A percentile compares a stretch with the other conserved stretches of the same genome.
Conservation (phyloP, 37 sponge, comb jelly and placozoan species). For the Spongia lamella region DNA sequence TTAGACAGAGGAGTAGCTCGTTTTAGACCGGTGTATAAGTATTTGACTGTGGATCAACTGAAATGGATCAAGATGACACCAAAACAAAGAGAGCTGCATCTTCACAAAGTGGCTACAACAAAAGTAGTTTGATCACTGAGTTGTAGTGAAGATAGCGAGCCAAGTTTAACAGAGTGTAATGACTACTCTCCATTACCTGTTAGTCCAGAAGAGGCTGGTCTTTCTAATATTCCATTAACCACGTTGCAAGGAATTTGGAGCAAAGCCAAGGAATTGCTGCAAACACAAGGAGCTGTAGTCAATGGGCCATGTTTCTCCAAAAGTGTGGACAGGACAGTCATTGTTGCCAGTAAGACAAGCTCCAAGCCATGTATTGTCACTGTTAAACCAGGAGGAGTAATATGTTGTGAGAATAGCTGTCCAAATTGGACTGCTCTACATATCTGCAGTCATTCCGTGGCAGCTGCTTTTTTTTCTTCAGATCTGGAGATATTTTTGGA, state of each 20-base stretch:
- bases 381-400: not conserved
- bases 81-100: no score
- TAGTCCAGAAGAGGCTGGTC: not conserved
- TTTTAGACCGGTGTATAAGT: not conserved
- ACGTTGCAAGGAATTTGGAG: constrained; percentile 3
- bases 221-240: not conserved
- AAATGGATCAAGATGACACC: no score
- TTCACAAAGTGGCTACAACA: no score
- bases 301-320: constrained; percentile 1
- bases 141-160: no score
- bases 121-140: no score
- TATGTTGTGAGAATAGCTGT: constrained; percentile 19
- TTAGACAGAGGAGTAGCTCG: not conserved
- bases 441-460: constrained; percentile 29
- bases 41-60: not conserved
- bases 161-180: no score
- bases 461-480: not conserved
- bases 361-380: not conserved
- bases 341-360: constrained; percentile 12
- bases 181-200: no score
- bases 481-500: not conserved
- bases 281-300: not conserved
- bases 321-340: not conserved
- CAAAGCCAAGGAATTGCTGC: not conserved
- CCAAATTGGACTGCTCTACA: not conserved